phyloP scores from a whole-genome alignment of 2,888 invertebrate species.

The Myathropa florea region DNA sequence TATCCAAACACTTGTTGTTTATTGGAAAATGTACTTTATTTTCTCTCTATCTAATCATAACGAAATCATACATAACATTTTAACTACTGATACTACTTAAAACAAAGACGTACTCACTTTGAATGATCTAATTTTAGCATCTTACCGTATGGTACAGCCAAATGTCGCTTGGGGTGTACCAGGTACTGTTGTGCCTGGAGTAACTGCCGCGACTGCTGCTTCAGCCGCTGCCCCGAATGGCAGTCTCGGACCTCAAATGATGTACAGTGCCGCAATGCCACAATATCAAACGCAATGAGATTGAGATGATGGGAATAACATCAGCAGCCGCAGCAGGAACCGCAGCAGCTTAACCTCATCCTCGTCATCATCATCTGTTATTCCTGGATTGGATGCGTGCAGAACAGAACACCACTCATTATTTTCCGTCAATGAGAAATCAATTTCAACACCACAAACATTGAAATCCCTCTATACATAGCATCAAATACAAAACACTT shows the following conservation, averaged over 20 bases:
- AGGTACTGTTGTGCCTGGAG: conserved; percentile 82
- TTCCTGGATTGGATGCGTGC: conserved; percentile 76
- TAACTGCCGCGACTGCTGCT: conserved; percentile 81
- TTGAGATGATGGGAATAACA: conserved; percentile 75
- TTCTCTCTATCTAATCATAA: too few species aligned
- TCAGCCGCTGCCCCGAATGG: conserved; percentile 82
- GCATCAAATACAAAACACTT: conserved; percentile 43
- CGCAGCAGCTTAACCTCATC: conserved; percentile 67
- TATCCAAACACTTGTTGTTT: too few species aligned
- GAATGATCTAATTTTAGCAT: conserved; percentile 76
- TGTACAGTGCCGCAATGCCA: conserved; percentile 88
- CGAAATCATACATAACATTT: conserved; percentile 34
- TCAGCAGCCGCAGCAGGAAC: conserved; percentile 57
- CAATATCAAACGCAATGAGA: conserved; percentile 93
- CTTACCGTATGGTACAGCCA: conserved; percentile 85
- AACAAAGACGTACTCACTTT: conserved; percentile 60
- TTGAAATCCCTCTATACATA: conserved; percentile 62
- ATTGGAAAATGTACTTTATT: neutral
- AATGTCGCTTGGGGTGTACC: conserved; percentile 82
- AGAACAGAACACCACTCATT: conserved; percentile 70
- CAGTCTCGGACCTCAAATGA: conserved; percentile 84
- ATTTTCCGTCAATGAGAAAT: conserved; percentile 56
- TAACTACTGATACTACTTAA: conserved; percentile 65
- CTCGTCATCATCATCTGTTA: conserved; percentile 74
- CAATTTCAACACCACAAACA: conserved; percentile 47